Evolutionary conservation across 92 coral and sea anemone genomes (phyloP).

Genomic region (Phenganax stokvisi): DNA sequence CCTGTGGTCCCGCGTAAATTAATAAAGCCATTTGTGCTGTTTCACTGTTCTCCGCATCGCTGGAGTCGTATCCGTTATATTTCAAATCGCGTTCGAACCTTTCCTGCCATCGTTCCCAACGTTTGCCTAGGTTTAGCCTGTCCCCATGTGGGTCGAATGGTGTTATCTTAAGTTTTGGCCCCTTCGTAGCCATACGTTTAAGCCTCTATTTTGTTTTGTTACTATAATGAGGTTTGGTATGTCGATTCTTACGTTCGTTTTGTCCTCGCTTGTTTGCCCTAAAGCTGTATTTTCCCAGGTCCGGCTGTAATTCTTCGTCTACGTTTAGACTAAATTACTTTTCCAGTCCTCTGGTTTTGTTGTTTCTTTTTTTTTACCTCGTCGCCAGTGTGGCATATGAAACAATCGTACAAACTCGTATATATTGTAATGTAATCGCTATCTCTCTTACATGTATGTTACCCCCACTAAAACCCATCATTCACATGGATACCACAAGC

Average conservation of each 20-base stretch:
- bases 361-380: not conserved
- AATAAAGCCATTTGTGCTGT: conserved; percentile 19
- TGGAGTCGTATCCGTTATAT: not conserved
- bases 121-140: conserved; percentile 7
- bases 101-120: conserved; percentile 8
- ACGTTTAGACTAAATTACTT: not conserved
- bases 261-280: not conserved
- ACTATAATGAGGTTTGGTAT: not conserved
- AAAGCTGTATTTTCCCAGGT: not conserved
- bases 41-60: conserved; percentile 2
- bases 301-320: not conserved
- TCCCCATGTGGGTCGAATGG: conserved; percentile 1
- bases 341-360: not conserved
- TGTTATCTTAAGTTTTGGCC: conserved; percentile 1
- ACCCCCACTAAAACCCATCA: too few species aligned
- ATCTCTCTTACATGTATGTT: too few species aligned
- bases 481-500: too few species aligned
- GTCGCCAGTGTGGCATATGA: too few species aligned
- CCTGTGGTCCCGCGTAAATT: not conserved
- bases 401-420: too few species aligned
- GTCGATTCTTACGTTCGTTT: not conserved
- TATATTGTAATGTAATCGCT: too few species aligned
- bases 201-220: not conserved
- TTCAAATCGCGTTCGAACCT: conserved; percentile 3
- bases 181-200: not conserved